A percentile compares a stretch with the other conserved stretches of the same genome.
Conservation (phyloP, 2,888 invertebrate genomes). For the Clepsis dumicolana region DNA sequence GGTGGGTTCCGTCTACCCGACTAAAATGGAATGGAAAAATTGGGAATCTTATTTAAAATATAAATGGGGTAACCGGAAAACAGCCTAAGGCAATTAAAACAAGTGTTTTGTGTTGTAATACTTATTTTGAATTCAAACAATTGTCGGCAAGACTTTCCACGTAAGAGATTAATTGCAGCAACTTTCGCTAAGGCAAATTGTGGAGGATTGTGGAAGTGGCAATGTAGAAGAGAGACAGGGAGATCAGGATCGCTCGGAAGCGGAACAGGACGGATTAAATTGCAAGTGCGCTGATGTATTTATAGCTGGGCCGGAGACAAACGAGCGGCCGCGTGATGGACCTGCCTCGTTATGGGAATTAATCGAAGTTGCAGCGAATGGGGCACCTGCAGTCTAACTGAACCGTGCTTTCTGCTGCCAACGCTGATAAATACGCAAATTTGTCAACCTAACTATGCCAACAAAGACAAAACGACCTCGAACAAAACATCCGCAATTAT, state of each 20-base stretch:
- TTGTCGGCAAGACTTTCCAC: conserved; percentile 61
- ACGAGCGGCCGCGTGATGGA: conserved; percentile 84
- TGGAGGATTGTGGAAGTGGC: conserved; percentile 53
- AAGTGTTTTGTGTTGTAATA: conserved; percentile 54
- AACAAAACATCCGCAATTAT: conserved; percentile 39
- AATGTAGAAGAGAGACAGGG: conserved; percentile 58
- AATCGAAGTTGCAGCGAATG: conserved; percentile 81
- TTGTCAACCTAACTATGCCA: conserved; percentile 43
- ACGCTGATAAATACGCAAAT: conserved; percentile 51
- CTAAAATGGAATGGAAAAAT: conserved; percentile 36
- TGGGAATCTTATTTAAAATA: conserved; percentile 22
- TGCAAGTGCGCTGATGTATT: conserved; percentile 85
- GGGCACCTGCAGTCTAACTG: conserved; percentile 80
- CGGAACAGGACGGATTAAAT: conserved; percentile 83
- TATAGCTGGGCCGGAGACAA: conserved; percentile 84
- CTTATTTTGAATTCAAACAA: conserved; percentile 64
- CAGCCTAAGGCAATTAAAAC: conserved; percentile 46
- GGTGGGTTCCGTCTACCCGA: conserved; percentile 43
- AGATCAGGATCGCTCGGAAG: conserved; percentile 66
- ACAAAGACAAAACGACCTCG: conserved; percentile 43
- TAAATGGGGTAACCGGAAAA: conserved; percentile 39
- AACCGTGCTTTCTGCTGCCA: conserved; percentile 68
- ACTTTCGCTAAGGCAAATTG: conserved; percentile 71
- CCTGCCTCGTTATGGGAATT: conserved; percentile 85
- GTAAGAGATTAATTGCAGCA: conserved; percentile 72